These are phyloP conservation scores for Petrocephalus zakoni DNA, from an alignment of 2,113 vertebrate species.

Conservation along the genomic window DNA sequence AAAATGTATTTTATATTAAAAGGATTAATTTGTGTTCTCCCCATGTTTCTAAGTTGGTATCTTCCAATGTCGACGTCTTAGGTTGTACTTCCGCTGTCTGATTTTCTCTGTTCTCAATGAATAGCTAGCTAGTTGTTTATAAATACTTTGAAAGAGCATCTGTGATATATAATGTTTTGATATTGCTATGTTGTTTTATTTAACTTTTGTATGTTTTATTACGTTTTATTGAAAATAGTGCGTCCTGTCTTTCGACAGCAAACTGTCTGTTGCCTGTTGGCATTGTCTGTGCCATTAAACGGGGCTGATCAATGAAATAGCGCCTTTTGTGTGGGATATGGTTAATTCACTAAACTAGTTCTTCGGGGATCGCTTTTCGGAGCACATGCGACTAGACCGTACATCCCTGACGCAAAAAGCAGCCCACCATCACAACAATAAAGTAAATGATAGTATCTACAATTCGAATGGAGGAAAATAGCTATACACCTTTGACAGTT, in stretches of 20 bases:
- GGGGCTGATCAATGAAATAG: background rate
- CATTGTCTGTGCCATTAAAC: background rate
- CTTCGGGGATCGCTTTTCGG: background rate
- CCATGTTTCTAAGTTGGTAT: constrained; percentile 2
- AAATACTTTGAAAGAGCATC: background rate
- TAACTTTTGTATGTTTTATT: background rate
- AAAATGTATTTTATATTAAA: background rate
- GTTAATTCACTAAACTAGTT: background rate
- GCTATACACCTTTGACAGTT: constrained; percentile 59
- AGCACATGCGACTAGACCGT: background rate
- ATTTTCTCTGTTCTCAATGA: constrained; percentile 1
- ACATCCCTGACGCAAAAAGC: background rate
- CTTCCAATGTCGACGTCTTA: background rate
- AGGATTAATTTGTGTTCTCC: background rate
- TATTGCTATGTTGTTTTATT: background rate
- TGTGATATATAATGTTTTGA: background rate
- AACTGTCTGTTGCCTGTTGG: background rate
- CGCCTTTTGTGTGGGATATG: background rate
- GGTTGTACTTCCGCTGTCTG: constrained; percentile 2
- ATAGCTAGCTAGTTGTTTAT: background rate
- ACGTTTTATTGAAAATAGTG: background rate
- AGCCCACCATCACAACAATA: constrained; percentile 43
- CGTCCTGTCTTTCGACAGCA: background rate
- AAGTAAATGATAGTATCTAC: constrained; percentile 53
- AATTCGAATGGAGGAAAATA: constrained; percentile 62